Percentiles rank a stretch among this genome's conserved stretches.
Conservation (phyloP, 2,797 vertebrate genomes). For the Siniperca undulata region DNA sequence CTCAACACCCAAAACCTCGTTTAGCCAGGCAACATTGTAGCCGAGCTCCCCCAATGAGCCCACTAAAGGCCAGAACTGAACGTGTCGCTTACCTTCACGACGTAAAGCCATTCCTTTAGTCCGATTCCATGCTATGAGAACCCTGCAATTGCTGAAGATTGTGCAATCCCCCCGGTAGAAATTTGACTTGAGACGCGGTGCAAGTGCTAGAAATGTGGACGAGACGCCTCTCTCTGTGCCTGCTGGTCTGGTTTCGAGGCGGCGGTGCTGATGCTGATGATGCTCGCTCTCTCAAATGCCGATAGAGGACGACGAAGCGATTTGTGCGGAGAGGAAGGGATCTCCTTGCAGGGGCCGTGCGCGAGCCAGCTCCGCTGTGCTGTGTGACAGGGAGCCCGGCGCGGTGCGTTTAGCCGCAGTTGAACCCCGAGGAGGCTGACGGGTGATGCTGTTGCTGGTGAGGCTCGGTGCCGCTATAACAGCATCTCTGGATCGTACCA, state of each 20-base stretch:
- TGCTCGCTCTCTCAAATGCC: slow-evolving; percentile 71
- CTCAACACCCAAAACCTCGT: slow-evolving; percentile 50
- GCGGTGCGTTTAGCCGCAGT: slow-evolving; percentile 82
- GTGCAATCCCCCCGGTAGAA: slow-evolving; percentile 66
- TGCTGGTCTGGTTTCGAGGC: slow-evolving; percentile 63
- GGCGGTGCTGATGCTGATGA: slow-evolving; percentile 75
- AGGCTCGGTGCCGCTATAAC: slow-evolving; percentile 84
- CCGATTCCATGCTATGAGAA: slow-evolving; percentile 74
- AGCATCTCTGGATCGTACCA: slow-evolving; percentile 86
- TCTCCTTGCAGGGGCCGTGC: slow-evolving; percentile 54
- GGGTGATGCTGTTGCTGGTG: slow-evolving; percentile 75
- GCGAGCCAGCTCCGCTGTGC: slow-evolving; percentile 62
- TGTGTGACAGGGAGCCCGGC: slow-evolving; percentile 71
- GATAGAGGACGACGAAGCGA: slow-evolving; percentile 67
- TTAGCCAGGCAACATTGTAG: slow-evolving; percentile 52
- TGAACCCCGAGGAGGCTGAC: slow-evolving; percentile 75
- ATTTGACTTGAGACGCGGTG: slow-evolving; percentile 57
- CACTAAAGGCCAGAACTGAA: slow-evolving; percentile 71
- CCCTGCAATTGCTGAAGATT: slow-evolving; percentile 68
- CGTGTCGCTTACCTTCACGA: slow-evolving; percentile 81
- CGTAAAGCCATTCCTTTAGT: slow-evolving; percentile 83
- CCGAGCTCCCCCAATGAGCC: slow-evolving; percentile 32
- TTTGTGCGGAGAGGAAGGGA: slow-evolving; percentile 51
- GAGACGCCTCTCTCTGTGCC: slow-evolving; percentile 50
- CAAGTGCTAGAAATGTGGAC: slow-evolving; percentile 60